Evolutionary conservation across 1,140 invertebrate genomes (phyloP), one percentile per base, ranked within the genome.

Genomic region (Pachypsylla venusta): DNA sequence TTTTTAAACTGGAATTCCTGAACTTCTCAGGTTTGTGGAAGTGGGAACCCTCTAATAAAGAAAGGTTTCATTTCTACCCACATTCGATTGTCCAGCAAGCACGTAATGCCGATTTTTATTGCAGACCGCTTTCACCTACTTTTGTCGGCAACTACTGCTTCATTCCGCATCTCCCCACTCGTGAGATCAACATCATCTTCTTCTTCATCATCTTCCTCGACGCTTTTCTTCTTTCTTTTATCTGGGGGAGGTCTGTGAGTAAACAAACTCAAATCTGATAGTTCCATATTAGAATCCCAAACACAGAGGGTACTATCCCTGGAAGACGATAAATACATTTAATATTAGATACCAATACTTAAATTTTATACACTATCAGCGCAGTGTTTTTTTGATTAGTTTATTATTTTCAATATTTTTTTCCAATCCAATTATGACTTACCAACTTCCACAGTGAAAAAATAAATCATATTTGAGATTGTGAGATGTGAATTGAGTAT

Each of bases 241-340:
- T 54, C 74, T 59, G 69, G 73, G 58, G 77, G 75, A 0, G 66
- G 69, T 53, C 72, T 71, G 60, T 75, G 73, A 22, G 77, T 70
- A 27, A 66, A 69, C 0, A 69, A 67, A 14, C 79, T 68, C 26
- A 91, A 70, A 61, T 82, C 82, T 35, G 79, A 77, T 2, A 82
- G 73, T 58, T 84, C 79, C 54, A 89, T 73, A 64, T 77, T 84
- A 68, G 88, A 87, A 67, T 91, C 84, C 93, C 93, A 98, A n/a
- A 91, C 71, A 69, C 83, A 89, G 0, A 93, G 63, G 60, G 80
- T 75, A 14, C 82, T 82, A 72, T 83, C 80, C 63, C 74, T 72
- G 68, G 68, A 63, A 72, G 74, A 55, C n/a, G n/a, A n/a, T n/a
- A n/a, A n/a, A n/a, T n/a, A n/a, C 72, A 55, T 61, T 16, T 60